phyloP scores from a whole-genome alignment of 1,140 invertebrate genomes.

The Caenorhabditis brenneri region DNA sequence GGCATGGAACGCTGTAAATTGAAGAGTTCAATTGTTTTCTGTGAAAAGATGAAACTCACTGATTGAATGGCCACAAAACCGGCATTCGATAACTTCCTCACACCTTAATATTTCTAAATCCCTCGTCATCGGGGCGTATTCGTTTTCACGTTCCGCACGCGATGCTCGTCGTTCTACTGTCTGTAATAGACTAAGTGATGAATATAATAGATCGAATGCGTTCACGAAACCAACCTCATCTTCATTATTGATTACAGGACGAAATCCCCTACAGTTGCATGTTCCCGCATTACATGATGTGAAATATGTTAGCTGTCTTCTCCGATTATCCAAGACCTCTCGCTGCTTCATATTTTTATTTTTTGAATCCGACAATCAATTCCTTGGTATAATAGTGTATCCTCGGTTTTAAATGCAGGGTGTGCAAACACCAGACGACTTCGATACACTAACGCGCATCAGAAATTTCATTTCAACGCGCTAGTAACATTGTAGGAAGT shows the following conservation, averaged over 20 bases:
- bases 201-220: neutral
- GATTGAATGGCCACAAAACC: conserved; percentile 4
- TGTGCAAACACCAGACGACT: neutral
- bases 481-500: too few relatives aligned
- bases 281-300: conserved; percentile 10
- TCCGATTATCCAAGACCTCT: neutral
- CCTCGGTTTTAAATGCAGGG: neutral
- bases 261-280: neutral
- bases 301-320: conserved; percentile 24
- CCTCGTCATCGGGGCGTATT: conserved; percentile 4
- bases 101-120: neutral
- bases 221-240: neutral
- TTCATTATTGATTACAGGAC: neutral
- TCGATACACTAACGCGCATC: too few relatives aligned
- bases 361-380: too few relatives aligned
- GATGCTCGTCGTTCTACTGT: neutral
- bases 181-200: neutral
- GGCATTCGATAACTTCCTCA: conserved; percentile 8
- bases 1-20: neutral
- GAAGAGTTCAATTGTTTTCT: neutral
- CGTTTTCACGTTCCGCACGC: neutral
- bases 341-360: neutral
- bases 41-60: neutral
- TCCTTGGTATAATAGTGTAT: too few relatives aligned
- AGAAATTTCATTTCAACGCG: too few relatives aligned